Percentiles rank a stretch among this genome's conserved stretches.
Evolutionary conservation across 2,113 vertebrate genomes (phyloP).

Genomic region (Brachyhypopomus gauderio): DNA sequence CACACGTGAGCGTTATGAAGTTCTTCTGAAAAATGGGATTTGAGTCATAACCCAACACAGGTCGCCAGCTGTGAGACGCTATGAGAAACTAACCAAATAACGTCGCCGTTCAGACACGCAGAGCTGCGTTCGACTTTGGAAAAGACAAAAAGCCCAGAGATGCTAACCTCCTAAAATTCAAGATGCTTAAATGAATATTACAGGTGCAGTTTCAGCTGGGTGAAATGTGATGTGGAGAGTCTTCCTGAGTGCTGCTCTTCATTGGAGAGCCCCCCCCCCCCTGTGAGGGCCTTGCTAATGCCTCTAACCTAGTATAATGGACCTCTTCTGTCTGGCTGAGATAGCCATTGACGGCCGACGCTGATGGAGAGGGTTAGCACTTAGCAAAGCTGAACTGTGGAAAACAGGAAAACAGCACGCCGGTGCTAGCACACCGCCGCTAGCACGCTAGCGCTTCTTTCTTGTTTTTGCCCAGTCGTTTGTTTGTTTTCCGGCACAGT

Average conservation of each 20-base stretch:
- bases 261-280: not conserved
- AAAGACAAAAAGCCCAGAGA: not conserved
- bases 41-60: not conserved
- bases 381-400: not conserved
- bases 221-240: not conserved
- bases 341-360: not conserved
- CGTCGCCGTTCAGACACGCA: no score
- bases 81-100: not conserved
- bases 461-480: not conserved
- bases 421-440: no score
- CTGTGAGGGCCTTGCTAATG: not conserved
- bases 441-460: not conserved
- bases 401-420: not conserved
- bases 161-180: no score
- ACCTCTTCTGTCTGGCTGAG: not conserved
- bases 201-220: not conserved
- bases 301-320: not conserved
- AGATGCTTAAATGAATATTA: not conserved
- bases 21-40: not conserved
- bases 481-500: no score
- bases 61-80: not conserved
- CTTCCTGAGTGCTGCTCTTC: not conserved
- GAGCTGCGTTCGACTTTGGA: no score
- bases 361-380: not conserved
- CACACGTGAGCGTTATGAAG: conserved; percentile 2